Evolutionary conservation across 2,113 vertebrate species (phyloP).

Genomic region (Raja brachyura): DNA sequence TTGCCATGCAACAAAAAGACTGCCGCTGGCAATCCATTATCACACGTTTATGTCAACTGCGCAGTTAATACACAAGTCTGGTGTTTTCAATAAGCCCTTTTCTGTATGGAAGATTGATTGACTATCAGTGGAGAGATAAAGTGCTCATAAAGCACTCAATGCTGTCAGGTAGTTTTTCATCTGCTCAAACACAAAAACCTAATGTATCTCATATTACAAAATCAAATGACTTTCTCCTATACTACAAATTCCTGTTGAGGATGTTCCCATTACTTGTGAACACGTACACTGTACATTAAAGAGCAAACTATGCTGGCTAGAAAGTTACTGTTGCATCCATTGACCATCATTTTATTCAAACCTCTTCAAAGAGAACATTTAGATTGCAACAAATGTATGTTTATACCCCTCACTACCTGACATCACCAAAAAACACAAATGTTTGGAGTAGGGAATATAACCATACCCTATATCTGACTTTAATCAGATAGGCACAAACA

Average conservation of each 20-base stretch:
- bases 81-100: slow-evolving; percentile 30
- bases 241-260: not conserved
- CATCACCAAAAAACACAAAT: not conserved
- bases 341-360: not conserved
- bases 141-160: slow-evolving; percentile 16
- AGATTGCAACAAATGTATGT: not conserved
- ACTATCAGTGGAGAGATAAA: slow-evolving; percentile 1
- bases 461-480: too few species aligned
- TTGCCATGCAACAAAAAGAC: slow-evolving; percentile 7
- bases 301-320: not conserved
- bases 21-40: slow-evolving; percentile 19
- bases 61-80: slow-evolving; percentile 18
- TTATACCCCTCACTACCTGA: not conserved
- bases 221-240: not conserved
- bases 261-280: not conserved
- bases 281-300: not conserved
- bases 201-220: not conserved
- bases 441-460: too few species aligned
- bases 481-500: too few species aligned
- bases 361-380: not conserved
- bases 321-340: not conserved
- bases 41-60: not conserved
- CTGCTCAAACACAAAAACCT: slow-evolving; percentile 1
- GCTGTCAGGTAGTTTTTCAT: slow-evolving; percentile 16
- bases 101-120: slow-evolving; percentile 20